Conservation (phyloP, 2,888 invertebrate species). For the Fragum fragum region DNA sequence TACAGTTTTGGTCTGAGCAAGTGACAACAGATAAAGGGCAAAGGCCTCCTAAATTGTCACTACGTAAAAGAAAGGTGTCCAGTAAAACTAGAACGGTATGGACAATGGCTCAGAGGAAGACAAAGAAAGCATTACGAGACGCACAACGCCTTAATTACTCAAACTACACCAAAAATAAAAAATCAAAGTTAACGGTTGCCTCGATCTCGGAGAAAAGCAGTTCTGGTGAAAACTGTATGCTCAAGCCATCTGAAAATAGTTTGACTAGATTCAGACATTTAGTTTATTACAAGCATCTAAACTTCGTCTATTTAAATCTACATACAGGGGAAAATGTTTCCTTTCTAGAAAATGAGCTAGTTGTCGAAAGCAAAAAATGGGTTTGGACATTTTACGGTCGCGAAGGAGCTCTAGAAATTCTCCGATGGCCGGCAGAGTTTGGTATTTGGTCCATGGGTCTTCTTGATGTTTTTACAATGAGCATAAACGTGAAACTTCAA, state of each 20-base stretch:
- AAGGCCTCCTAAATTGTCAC: too few relatives aligned
- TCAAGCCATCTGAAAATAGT: conserved; percentile 7
- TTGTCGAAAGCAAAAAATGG: conserved; percentile 53
- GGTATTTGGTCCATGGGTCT: conserved; percentile 67
- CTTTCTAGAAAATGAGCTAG: background rate
- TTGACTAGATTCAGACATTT: conserved; percentile 38
- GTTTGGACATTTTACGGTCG: conserved; percentile 64
- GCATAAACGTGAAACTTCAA: conserved; percentile 13
- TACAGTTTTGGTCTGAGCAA: too few relatives aligned
- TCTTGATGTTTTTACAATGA: conserved; percentile 23
- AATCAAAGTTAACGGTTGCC: too few relatives aligned
- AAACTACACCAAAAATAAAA: too few relatives aligned
- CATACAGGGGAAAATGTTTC: background rate
- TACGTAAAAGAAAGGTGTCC: too few relatives aligned
- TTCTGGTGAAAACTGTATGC: conserved; percentile 9
- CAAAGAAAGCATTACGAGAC: too few relatives aligned
- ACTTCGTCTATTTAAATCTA: conserved; percentile 50
- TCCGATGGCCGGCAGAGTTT: conserved; percentile 67
- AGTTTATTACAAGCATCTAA: conserved; percentile 33
- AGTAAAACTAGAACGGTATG: too few relatives aligned
- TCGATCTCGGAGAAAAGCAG: background rate
- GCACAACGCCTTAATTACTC: too few relatives aligned
- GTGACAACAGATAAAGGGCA: too few relatives aligned
- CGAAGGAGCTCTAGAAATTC: conserved; percentile 54
- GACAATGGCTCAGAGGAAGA: too few relatives aligned